phyloP scores from a whole-genome alignment of 2,888 invertebrate genomes.

The Apamea anceps region DNA sequence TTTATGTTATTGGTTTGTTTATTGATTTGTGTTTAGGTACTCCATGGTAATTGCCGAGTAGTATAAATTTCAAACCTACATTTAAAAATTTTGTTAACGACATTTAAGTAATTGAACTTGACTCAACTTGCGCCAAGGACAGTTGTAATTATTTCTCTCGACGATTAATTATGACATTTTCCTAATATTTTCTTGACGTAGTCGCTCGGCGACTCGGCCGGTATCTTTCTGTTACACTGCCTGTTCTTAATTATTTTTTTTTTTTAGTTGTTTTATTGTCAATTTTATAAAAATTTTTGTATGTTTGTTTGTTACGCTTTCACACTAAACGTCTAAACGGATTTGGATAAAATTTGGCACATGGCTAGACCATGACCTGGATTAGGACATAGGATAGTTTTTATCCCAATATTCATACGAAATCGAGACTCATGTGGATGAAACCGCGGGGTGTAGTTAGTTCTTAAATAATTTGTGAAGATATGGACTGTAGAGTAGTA shows the following conservation, averaged over 20 bases:
- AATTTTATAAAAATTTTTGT: not conserved
- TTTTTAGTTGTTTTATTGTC: not conserved
- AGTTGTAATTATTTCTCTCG: conserved; percentile 35
- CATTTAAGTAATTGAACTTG: conserved; percentile 10
- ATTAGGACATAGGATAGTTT: not conserved
- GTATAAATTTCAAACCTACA: not conserved
- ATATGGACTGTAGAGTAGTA: not conserved
- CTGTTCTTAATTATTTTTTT: not conserved
- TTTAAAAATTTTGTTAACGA: conserved; percentile 4
- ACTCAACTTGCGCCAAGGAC: conserved; percentile 3
- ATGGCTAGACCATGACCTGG: not conserved
- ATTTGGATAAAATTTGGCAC: not conserved
- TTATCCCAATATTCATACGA: not conserved
- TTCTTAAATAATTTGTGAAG: not conserved
- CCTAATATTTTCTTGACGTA: conserved; percentile 9
- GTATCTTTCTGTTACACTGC: not conserved
- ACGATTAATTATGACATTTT: conserved; percentile 35
- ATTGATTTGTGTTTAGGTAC: too few species aligned
- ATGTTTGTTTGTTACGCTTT: not conserved
- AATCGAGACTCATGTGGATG: not conserved
- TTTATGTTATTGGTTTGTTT: too few species aligned
- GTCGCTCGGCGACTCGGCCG: not conserved
- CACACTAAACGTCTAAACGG: not conserved
- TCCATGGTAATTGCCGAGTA: not conserved
- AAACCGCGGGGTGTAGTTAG: too few species aligned